phyloP scores from a whole-genome alignment of 2,797 vertebrate genomes.

The Telmatherina bonti region DNA sequence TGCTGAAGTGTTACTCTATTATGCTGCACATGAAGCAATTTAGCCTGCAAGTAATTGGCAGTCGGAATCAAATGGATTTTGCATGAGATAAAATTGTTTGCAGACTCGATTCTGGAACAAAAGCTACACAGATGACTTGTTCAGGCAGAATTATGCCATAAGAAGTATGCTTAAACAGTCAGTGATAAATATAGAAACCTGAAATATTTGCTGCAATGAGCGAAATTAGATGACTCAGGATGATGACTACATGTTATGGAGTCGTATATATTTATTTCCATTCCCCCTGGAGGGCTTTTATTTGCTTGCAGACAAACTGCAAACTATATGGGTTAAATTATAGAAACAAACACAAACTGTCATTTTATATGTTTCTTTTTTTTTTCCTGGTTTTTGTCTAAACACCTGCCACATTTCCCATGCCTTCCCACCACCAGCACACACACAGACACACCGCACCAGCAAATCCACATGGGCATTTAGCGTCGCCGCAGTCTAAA shows the following conservation, averaged over 20 bases:
- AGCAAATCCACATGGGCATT: slow-evolving; percentile 40
- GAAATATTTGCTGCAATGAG: background rate
- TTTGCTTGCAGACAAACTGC: background rate
- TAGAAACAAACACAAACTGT: slow-evolving; percentile 20
- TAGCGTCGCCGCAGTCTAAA: slow-evolving; percentile 37
- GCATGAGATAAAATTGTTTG: background rate
- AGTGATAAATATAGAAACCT: slow-evolving; percentile 9
- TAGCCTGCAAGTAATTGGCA: background rate
- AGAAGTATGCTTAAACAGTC: background rate
- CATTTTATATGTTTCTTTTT: slow-evolving; percentile 21
- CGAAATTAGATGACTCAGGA: slow-evolving; percentile 13
- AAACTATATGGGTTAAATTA: slow-evolving; percentile 22
- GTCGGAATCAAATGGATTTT: background rate
- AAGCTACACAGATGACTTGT: background rate
- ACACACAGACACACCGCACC: slow-evolving; percentile 16
- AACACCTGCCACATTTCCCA: slow-evolving; percentile 20
- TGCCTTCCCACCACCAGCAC: slow-evolving; percentile 11
- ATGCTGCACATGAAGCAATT: background rate
- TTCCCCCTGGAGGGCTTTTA: slow-evolving; percentile 13
- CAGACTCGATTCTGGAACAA: background rate
- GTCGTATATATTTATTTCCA: slow-evolving; percentile 28
- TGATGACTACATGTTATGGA: slow-evolving; percentile 24
- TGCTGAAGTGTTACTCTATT: background rate
- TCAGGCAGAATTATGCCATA: background rate
- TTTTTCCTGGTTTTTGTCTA: slow-evolving; percentile 31